A percentile compares a stretch with the other conserved stretches of the same genome.
phyloP scores from a whole-genome alignment of 2,888 invertebrate species.

The Notodonta dromedarius region DNA sequence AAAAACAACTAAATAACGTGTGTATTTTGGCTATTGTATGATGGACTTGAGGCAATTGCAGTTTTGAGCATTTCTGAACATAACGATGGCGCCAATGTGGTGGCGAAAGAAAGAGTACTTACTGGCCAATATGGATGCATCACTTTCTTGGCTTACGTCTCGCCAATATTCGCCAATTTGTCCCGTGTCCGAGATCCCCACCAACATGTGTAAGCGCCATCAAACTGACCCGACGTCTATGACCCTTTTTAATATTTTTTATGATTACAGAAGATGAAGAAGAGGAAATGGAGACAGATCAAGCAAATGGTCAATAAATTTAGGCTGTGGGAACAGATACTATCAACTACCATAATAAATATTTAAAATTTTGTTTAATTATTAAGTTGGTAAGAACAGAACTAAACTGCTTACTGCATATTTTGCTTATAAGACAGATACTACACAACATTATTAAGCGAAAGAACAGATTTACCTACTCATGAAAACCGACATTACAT shows the following conservation, averaged over 20 bases:
- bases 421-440: constrained; percentile 56
- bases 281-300: constrained; percentile 79
- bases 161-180: too few relatives aligned
- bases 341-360: constrained; percentile 11
- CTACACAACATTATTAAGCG: constrained; percentile 55
- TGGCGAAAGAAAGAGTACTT: too few relatives aligned
- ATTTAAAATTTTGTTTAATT: constrained; percentile 2
- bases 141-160: too few relatives aligned
- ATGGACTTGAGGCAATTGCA: too few relatives aligned
- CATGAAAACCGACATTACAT: not conserved
- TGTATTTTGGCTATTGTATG: too few relatives aligned
- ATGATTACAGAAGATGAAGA: constrained; percentile 77
- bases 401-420: constrained; percentile 38
- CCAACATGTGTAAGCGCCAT: too few relatives aligned
- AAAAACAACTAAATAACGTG: too few relatives aligned
- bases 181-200: too few relatives aligned
- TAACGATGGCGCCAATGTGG: too few relatives aligned
- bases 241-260: constrained; percentile 29
- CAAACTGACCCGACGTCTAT: not conserved
- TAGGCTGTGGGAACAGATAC: constrained; percentile 58
- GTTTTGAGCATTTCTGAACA: too few relatives aligned
- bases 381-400: constrained; percentile 67
- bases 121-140: too few relatives aligned
- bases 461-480: constrained; percentile 45
- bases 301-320: constrained; percentile 64